Conservation (phyloP, 2,113 vertebrate species). For the Sinocyclocheilus maitianheensis region DNA sequence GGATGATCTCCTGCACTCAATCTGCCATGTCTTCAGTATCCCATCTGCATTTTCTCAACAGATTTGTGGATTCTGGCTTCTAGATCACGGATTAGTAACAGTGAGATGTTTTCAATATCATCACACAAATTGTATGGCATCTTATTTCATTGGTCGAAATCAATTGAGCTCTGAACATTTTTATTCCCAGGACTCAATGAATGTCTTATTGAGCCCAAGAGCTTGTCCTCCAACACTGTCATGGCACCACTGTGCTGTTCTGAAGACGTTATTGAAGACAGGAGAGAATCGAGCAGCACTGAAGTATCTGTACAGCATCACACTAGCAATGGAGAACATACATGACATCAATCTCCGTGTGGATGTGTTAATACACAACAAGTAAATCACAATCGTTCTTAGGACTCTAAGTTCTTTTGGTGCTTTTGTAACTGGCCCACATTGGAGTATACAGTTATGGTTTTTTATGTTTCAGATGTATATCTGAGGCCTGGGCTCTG, state of each 20-base stretch:
- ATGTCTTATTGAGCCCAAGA: conserved; percentile 59
- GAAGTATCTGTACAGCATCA: conserved; percentile 61
- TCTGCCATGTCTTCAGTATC: conserved; percentile 65
- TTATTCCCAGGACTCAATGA: conserved; percentile 60
- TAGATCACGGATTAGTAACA: conserved; percentile 63
- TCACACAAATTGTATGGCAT: not conserved
- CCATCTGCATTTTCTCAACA: conserved; percentile 61
- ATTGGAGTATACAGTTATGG: not conserved
- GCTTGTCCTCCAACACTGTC: conserved; percentile 51
- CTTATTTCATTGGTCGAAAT: not conserved
- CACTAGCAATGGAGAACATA: conserved; percentile 50
- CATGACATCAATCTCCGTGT: conserved; percentile 60
- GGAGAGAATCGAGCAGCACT: conserved; percentile 56
- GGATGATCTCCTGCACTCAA: conserved; percentile 66
- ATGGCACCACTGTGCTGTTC: conserved; percentile 64
- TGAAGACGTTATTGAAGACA: conserved; percentile 58
- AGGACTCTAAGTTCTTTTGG: not conserved
- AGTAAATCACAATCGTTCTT: conserved; percentile 37
- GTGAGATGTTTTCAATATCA: conserved; percentile 39
- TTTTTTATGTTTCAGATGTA: conserved; percentile 47
- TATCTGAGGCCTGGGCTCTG: conserved; percentile 58
- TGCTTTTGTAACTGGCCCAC: not conserved
- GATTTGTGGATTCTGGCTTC: conserved; percentile 66
- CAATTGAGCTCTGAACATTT: not conserved
- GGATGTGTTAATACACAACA: conserved; percentile 65